These are phyloP conservation scores for Dermatemys mawii DNA, from an alignment of 2,113 vertebrate species.

Conservation along the genomic window DNA sequence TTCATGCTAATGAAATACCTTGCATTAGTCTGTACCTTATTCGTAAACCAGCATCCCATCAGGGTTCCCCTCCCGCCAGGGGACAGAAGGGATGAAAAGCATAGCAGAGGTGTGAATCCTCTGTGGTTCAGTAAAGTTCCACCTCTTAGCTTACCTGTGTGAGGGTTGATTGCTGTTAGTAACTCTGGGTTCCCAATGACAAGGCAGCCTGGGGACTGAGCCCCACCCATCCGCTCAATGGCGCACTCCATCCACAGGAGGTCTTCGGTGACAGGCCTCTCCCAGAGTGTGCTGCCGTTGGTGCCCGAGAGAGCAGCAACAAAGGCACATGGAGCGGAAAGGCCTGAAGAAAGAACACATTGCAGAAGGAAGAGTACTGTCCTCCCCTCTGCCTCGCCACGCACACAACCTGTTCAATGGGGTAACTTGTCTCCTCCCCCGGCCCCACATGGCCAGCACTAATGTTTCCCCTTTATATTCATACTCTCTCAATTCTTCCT, in stretches of 20 bases:
- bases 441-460: neutral
- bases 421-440: neutral
- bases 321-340: conserved; percentile 84
- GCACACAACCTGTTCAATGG: fast-evolving
- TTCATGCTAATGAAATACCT: neutral
- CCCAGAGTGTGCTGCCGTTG: conserved; percentile 84
- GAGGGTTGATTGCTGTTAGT: conserved; percentile 74
- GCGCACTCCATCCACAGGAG: conserved; percentile 84
- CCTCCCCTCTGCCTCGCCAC: fast-evolving
- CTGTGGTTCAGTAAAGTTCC: neutral
- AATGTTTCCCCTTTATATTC: neutral
- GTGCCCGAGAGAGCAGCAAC: conserved; percentile 85
- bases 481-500: neutral
- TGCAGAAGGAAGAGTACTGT: neutral
- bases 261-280: conserved; percentile 77
- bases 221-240: conserved; percentile 4
- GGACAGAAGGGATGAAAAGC: neutral
- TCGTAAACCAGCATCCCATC: neutral
- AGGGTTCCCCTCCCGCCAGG: neutral
- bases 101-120: fast-evolving
- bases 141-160: conserved; percentile 76
- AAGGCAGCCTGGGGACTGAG: conserved; percentile 76
- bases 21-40: neutral
- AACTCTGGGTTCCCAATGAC: conserved; percentile 61
- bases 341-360: conserved; percentile 72